These are phyloP conservation scores for Plagodis dolabraria DNA, from an alignment of 2,888 invertebrate genomes.

Conservation along the genomic window DNA sequence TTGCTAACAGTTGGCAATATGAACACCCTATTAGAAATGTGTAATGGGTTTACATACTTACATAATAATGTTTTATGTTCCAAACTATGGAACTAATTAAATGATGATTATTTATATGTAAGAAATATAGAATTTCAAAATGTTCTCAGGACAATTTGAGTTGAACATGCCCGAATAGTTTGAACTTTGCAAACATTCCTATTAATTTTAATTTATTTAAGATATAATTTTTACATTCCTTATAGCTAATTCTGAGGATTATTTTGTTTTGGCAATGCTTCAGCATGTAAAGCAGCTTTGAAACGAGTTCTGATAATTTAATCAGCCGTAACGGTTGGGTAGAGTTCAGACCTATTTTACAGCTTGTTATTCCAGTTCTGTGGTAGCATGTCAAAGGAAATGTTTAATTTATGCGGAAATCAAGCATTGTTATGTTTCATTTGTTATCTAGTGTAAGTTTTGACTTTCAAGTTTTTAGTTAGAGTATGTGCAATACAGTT, in stretches of 20 bases:
- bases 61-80: too few relatives aligned
- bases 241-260: too few relatives aligned
- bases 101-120: too few relatives aligned
- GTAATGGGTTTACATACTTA: too few relatives aligned
- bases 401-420: slow-evolving; percentile 8
- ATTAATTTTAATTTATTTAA: background rate
- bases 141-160: background rate
- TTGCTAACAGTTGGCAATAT: too few relatives aligned
- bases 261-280: too few relatives aligned
- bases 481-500: slow-evolving; percentile 10
- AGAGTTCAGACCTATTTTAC: slow-evolving; percentile 2
- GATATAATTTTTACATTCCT: background rate
- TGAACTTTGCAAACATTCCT: slow-evolving; percentile 25
- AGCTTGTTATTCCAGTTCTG: slow-evolving; percentile 7
- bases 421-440: slow-evolving; percentile 16
- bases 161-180: slow-evolving; percentile 9
- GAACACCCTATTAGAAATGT: too few relatives aligned
- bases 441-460: slow-evolving; percentile 11
- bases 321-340: slow-evolving; percentile 9
- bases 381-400: slow-evolving; percentile 4
- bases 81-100: too few relatives aligned
- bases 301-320: background rate
- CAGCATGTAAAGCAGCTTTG: background rate
- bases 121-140: too few relatives aligned
- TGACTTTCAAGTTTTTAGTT: slow-evolving; percentile 4